These are phyloP conservation scores for Phthorimaea operculella DNA, from an alignment of 1,140 invertebrate genomes.

Conservation along the genomic window DNA sequence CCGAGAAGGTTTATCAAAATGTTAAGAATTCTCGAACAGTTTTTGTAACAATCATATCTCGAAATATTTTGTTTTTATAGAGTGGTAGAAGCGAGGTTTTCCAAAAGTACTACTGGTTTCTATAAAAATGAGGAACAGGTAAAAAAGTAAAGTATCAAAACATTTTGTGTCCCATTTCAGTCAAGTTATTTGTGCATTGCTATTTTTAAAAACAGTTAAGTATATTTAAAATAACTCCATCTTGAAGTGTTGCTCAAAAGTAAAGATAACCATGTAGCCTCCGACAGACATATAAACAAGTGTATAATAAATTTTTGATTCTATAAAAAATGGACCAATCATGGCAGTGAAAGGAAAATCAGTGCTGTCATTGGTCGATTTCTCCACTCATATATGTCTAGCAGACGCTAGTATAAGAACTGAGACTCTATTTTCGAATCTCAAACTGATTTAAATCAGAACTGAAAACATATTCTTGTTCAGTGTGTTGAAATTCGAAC, in stretches of 20 bases:
- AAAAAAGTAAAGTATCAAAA: constrained; percentile 64
- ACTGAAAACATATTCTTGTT: neutral
- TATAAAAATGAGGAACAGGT: constrained; percentile 59
- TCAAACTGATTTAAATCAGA: constrained; percentile 19
- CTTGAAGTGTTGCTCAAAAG: constrained; percentile 66
- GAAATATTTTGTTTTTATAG: neutral
- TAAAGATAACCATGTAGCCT: constrained; percentile 54
- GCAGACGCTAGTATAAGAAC: constrained; percentile 56
- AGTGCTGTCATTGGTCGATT: constrained; percentile 65
- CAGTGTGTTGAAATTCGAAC: constrained; percentile 32
- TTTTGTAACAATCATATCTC: too few relatives aligned
- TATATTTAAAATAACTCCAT: constrained; percentile 53
- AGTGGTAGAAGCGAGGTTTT: constrained; percentile 32
- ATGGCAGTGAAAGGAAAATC: constrained; percentile 58
- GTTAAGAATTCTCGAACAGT: too few relatives aligned
- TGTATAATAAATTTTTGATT: constrained; percentile 48
- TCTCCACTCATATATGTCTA: constrained; percentile 62
- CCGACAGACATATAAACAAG: constrained; percentile 64
- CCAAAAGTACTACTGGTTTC: constrained; percentile 42
- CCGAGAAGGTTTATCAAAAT: too few relatives aligned
- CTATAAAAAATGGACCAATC: constrained; percentile 64
- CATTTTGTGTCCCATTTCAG: constrained; percentile 64
- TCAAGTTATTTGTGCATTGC: constrained; percentile 64
- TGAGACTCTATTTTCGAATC: constrained; percentile 53
- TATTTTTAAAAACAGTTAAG: constrained; percentile 51